Evolutionary conservation across 1,140 invertebrate species (phyloP).

Genomic region (Lasioglossum albipes): DNA sequence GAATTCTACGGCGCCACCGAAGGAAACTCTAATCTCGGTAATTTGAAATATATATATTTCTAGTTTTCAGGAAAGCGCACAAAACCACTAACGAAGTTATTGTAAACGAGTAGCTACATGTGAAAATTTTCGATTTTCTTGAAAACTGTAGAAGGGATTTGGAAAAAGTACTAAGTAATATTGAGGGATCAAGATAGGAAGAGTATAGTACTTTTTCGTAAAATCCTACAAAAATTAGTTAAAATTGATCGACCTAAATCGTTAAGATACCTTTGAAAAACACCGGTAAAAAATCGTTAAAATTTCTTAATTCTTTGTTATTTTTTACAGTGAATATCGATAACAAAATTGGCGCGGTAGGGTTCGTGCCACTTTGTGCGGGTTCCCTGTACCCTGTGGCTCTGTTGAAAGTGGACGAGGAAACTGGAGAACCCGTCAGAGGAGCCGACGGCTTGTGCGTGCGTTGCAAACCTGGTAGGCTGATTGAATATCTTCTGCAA

Average conservation of each 20-base stretch:
- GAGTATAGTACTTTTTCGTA: too few species aligned
- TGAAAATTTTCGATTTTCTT: too few species aligned
- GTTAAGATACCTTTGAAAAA: too few species aligned
- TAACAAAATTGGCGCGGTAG: conserved; percentile 93
- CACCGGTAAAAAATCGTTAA: too few species aligned
- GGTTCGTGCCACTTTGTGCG: conserved; percentile 90
- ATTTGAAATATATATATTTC: conserved; percentile 53
- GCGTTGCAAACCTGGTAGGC: conserved; percentile 85
- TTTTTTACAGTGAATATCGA: conserved; percentile 92
- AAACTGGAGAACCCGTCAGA: conserved; percentile 89
- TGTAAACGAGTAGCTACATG: too few species aligned
- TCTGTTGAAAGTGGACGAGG: conserved; percentile 90
- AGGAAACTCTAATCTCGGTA: conserved; percentile 94
- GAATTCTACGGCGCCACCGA: conserved; percentile 98
- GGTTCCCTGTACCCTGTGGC: conserved; percentile 85
- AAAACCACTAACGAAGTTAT: too few species aligned
- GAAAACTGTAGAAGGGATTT: too few species aligned
- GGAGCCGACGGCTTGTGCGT: conserved; percentile 89
- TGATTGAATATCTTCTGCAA: not conserved
- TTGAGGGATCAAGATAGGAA: too few species aligned
- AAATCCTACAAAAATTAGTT: too few species aligned
- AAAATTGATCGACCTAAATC: too few species aligned
- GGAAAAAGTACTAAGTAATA: too few species aligned
- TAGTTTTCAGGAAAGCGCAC: too few species aligned
- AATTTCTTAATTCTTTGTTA: not conserved